Conservation (phyloP, 2,797 vertebrate genomes). For the Acanthiza pusilla region DNA sequence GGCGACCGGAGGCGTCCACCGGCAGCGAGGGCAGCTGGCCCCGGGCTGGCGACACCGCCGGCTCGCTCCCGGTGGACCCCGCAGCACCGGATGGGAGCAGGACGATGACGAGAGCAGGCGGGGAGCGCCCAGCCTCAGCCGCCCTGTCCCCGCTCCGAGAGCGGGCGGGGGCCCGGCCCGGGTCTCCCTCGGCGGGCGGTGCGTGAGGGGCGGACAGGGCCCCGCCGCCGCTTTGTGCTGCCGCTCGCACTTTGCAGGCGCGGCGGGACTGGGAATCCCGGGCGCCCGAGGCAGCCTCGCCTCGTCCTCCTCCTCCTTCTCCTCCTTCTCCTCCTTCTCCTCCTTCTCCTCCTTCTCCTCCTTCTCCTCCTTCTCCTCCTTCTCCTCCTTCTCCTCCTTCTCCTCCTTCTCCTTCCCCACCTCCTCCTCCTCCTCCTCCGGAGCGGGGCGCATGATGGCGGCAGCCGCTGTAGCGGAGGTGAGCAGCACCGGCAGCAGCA, state of each 20-base stretch:
- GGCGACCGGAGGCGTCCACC: neutral
- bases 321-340: neutral
- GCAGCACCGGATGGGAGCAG: neutral
- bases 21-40: neutral
- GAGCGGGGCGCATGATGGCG: constrained; percentile 71
- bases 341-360: too few relatives aligned
- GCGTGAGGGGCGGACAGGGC: neutral
- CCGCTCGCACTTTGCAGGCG: neutral
- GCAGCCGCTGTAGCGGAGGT: constrained; percentile 59
- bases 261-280: neutral
- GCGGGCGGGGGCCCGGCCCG: neutral
- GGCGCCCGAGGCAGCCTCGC: neutral
- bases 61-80: neutral
- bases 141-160: fast-evolving
- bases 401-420: neutral
- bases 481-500: constrained; percentile 68
- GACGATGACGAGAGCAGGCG: fast-evolving
- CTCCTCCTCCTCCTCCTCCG: neutral
- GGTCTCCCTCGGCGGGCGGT: too few relatives aligned
- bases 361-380: neutral
- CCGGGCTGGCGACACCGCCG: neutral
- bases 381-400: neutral
- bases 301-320: neutral
- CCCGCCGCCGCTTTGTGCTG: neutral
- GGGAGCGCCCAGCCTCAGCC: fast-evolving